Evolutionary conservation across 2,113 vertebrate genomes (phyloP).

Genomic region (Mastomys natalensis): DNA sequence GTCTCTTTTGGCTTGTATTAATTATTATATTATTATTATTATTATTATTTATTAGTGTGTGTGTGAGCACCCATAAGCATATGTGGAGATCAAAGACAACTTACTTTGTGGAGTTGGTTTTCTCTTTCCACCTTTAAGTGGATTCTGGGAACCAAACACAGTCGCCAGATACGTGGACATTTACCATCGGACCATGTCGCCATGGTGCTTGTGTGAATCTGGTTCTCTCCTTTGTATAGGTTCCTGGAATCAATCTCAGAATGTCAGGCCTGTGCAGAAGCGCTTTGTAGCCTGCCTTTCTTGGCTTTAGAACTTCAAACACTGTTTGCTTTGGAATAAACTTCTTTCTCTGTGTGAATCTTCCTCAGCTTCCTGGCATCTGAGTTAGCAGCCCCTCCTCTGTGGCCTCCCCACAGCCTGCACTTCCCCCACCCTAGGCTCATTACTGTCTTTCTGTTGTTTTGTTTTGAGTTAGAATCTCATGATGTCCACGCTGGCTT

Average conservation of each 20-base stretch:
- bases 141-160: background rate
- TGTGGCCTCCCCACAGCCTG: too few relatives aligned
- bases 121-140: background rate
- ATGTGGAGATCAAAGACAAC: background rate
- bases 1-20: background rate
- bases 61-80: background rate
- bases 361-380: background rate
- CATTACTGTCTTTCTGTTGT: too few relatives aligned
- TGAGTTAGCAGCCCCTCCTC: background rate
- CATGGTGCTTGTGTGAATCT: background rate
- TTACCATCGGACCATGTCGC: background rate
- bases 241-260: background rate
- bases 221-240: background rate
- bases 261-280: background rate
- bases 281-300: background rate
- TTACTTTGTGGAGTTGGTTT: background rate
- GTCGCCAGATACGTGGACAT: background rate
- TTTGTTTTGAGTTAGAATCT: background rate
- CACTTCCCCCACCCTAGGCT: background rate
- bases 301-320: background rate
- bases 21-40: background rate
- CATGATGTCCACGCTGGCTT: background rate
- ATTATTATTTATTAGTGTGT: background rate
- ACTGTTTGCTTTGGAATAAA: background rate
- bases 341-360: background rate